phyloP scores from a whole-genome alignment of 1,140 invertebrate genomes.

The Anoplophora glabripennis region DNA sequence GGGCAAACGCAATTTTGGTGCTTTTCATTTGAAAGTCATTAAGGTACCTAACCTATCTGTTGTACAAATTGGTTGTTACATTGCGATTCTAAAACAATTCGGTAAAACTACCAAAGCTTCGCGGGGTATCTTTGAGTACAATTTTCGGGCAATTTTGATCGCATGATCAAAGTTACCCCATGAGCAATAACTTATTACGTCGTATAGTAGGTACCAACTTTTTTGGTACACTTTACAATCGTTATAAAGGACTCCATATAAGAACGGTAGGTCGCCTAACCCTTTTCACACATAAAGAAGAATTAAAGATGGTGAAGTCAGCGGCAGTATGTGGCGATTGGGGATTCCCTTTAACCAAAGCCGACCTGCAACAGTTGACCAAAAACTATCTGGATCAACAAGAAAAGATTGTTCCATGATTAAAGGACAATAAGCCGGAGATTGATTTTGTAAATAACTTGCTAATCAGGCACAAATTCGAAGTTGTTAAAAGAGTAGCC shows the following conservation, averaged over 20 bases:
- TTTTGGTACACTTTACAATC: no score
- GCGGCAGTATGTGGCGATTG: slow-evolving; percentile 33
- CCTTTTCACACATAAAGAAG: slow-evolving; percentile 17
- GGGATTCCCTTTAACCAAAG: slow-evolving; percentile 35
- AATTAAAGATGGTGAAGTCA: slow-evolving; percentile 24
- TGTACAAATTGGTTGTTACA: no score
- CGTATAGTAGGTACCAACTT: no score
- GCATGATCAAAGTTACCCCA: not conserved
- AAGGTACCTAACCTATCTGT: no score
- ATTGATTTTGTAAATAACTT: not conserved
- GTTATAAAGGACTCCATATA: no score
- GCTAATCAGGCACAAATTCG: slow-evolving; percentile 35
- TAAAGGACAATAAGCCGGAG: slow-evolving; percentile 36
- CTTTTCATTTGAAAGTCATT: no score
- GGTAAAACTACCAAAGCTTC: no score
- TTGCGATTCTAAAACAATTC: no score
- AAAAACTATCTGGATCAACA: slow-evolving; percentile 38
- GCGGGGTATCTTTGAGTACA: no score
- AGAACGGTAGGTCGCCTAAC: not conserved
- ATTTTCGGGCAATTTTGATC: not conserved
- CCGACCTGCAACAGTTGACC: slow-evolving; percentile 30
- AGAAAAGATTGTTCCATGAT: slow-evolving; percentile 8
- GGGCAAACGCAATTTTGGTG: no score
- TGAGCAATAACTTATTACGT: no score
- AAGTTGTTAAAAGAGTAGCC: not conserved